Base-by-base conservation (phyloP, 2,888 invertebrate species). In the Pristionchus maxplancki region DNA sequence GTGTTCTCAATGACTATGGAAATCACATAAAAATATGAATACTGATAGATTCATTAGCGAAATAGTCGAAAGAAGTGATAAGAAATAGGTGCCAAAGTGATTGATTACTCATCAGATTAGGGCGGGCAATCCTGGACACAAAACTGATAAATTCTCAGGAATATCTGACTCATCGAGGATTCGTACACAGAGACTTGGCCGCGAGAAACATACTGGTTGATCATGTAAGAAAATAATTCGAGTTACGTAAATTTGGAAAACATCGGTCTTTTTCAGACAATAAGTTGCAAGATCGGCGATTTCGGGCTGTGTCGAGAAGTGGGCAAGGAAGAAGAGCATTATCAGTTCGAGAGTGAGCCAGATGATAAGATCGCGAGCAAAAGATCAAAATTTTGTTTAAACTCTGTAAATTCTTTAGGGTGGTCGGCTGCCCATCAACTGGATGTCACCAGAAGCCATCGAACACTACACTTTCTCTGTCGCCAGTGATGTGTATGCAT, bases 191-290 rank as follows among this genome's bases (percentile, higher is more conserved):
- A 58, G 84, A 84, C 44, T 37, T 84, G 8, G 84, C 84, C 0
- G 84, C 84, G 31, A 84, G 84, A 62, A 84, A 84, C 15, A 84
- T 84, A 37, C 84, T 84, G 13, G 84, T 84, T 1, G 84, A 84
- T 62, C 34, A 84, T 31, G 50, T 48, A 48, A 28, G n/a, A n/a
- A 62, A 62, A 62, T 3, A 62, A 62, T 28, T 28, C 4, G 28
- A 28, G n/a, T n/a, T n/a, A n/a, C n/a, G n/a, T n/a, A n/a, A n/a
- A n/a, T n/a, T n/a, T n/a, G n/a, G n/a, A n/a, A n/a, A n/a, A n/a
- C n/a, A n/a, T n/a, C n/a, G n/a, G n/a, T n/a, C n/a, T n/a, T n/a
- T 24, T 58, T 24, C 71, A 74, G 81, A 13, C 48, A 6, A 50
- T 58, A 58, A 37, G 40, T n/a, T 84, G 84, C 44, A 84, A 62